Evolutionary conservation across 2,797 vertebrate species (phyloP).

Genomic region (Sandelia bainsii): DNA sequence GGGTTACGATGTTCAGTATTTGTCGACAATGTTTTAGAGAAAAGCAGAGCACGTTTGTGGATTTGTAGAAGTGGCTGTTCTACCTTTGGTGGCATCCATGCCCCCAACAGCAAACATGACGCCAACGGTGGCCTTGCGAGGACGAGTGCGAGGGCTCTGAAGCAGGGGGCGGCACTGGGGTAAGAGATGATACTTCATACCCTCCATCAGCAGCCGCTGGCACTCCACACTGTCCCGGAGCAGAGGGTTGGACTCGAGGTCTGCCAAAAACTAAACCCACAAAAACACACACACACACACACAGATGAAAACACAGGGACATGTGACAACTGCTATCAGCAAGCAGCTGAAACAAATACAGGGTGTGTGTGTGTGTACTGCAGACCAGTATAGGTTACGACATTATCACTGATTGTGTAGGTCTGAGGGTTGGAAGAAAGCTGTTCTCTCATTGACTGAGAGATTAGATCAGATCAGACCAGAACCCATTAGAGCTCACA

Average conservation of each 20-base stretch:
- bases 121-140: conserved; percentile 96
- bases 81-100: conserved; percentile 99
- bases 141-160: conserved; percentile 95
- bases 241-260: conserved; percentile 93
- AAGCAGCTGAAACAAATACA: conserved; percentile 31
- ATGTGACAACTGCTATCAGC: conserved; percentile 32
- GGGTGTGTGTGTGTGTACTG: not conserved
- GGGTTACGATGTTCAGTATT: not conserved
- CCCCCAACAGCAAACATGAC: conserved; percentile 96
- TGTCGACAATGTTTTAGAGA: not conserved
- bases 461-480: conserved; percentile 65
- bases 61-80: not conserved
- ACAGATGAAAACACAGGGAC: conserved; percentile 16
- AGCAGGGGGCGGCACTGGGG: conserved; percentile 94
- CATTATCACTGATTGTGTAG: conserved; percentile 49
- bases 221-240: conserved; percentile 96
- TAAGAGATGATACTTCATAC: conserved; percentile 98
- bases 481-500: conserved; percentile 53
- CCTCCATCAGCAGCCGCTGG: conserved; percentile 98
- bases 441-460: conserved; percentile 65
- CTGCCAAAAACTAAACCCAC: conserved; percentile 89
- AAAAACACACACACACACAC: not conserved
- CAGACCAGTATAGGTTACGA: conserved; percentile 16
- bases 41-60: not conserved
- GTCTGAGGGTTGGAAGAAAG: conserved; percentile 46